Base-by-base conservation (phyloP, 2,888 invertebrate species). In the Synergus gifuensis region DNA sequence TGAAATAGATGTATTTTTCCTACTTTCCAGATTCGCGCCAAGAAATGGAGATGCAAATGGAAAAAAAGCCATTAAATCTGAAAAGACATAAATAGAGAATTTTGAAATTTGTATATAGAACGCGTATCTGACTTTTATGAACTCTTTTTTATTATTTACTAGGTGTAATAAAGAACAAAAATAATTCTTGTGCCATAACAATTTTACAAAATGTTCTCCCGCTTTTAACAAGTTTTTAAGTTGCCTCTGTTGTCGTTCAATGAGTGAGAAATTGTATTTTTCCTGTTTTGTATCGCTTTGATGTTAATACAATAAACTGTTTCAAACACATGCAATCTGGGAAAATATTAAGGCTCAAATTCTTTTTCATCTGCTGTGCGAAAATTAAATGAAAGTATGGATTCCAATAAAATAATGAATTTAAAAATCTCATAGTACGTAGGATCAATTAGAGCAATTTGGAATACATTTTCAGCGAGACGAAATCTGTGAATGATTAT, bases 401-500 rank as follows among this genome's bases (percentile, higher is more conserved):
- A 58, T n/a, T n/a, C 58, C 8, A 18, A 9, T 9, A 58, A 28
- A 28, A 8, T 18, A n/a, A 58, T 58, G 2, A 58, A 58, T 58
- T 2, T 2, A 4, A 1, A 58, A 58, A 18, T 9, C 18, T 2
- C 8, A n/a, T n/a, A 58, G 9, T 14, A n/a, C 54, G 4, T 16
- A 3, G 18, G 18, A 54, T 28, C 36, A 36, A 36, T 36, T 36
- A 54, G n/a, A n/a, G 22, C 49, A 73, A 73, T 28, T 49, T 54
- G 36, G 3, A 54, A 73, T 54, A 49, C n/a, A 73, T 73, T 36
- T 73, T n/a, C n/a, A 9, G 16, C 16, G n/a, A 73, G n/a, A n/a
- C n/a, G 54, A 73, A 40, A 49, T 49, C 28, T 54, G n/a, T 54
- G n/a, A 36, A 40, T 73, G 36, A 40, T n/a, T 73, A 54, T 54